Evolutionary conservation across 2,888 invertebrate genomes (phyloP), one percentile per base, ranked within the genome.

Genomic region (Saturnia pavonia): DNA sequence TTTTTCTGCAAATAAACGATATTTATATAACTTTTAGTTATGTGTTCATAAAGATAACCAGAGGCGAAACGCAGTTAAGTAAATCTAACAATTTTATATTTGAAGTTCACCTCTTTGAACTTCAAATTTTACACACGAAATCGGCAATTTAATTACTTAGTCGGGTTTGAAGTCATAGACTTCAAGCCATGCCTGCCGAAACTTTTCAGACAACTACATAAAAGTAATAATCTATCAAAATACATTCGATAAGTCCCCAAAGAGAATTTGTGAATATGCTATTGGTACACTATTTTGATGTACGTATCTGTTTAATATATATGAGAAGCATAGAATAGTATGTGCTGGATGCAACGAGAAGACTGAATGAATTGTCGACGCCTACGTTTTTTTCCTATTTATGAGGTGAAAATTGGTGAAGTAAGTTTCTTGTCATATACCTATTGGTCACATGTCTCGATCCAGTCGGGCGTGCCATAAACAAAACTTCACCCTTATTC

Each of bases 331-430:
- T 42, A 70, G 66, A 51, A 40, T 67, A 70, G 84, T 78, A 84
- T 81, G 87, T 86, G 87, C 88, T 82, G 90, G 82, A 88, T 85
- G 88, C 76, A 88, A 89, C 88, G 86, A 90, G 88, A 90, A 90
- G 90, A 90, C 89, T 90, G 90, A 90, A 86, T 87, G 89, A 86
- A 83, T 77, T 85, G 82, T 85, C 79, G 82, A 81, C 83, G 79
- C 77, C 65, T 65, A 54, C 25, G 25, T 67, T 70, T 54, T 70
- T 51, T 70, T 54, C 51, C 66, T 67, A 42, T 67, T 66, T 65
- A 60, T 65, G 14, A 6, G 19, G 22, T 54, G 57, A 60, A 60
- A 27, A 60, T 3, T 25, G 57, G 57, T 60, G 57, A 25, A 57
- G 12, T 14, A 14, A 27, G 57, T 27, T 25, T 27, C 57, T 57